These are phyloP conservation scores for Petroica traversi DNA, from an alignment of 2,113 vertebrate genomes.

Conservation along the genomic window DNA sequence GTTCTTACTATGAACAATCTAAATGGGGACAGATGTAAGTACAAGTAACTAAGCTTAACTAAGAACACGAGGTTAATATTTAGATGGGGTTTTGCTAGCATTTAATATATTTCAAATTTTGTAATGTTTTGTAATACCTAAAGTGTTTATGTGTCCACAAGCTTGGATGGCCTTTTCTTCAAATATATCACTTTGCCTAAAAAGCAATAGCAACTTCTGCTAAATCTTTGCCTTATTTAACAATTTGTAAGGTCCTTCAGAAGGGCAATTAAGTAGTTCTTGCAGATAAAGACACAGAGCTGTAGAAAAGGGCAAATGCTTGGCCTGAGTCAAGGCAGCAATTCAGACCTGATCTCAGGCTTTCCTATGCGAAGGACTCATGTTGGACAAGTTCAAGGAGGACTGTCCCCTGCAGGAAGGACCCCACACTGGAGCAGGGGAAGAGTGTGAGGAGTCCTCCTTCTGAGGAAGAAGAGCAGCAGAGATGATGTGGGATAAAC, in stretches of 20 bases:
- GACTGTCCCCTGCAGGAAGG: background rate
- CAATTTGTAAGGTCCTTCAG: background rate
- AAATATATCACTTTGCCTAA: background rate
- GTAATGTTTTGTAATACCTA: background rate
- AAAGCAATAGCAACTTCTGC: background rate
- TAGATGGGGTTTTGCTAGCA: background rate
- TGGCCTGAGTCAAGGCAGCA: background rate
- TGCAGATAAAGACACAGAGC: background rate
- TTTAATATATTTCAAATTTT: background rate
- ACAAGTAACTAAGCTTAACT: background rate
- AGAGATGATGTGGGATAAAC: background rate
- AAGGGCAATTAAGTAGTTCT: background rate
- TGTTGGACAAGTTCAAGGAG: background rate
- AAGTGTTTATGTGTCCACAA: background rate
- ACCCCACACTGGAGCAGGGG: background rate
- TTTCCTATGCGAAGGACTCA: background rate
- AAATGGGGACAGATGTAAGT: background rate
- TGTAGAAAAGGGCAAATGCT: background rate
- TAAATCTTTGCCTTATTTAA: background rate
- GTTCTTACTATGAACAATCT: background rate
- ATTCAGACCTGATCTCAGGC: background rate
- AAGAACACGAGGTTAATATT: background rate
- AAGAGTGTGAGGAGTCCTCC: background rate
- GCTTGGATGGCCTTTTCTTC: background rate
- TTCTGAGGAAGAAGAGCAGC: background rate